Evolutionary conservation across 1,140 invertebrate species (phyloP), one percentile per base, ranked within the genome.

Genomic region (Neodiprion fabricii): DNA sequence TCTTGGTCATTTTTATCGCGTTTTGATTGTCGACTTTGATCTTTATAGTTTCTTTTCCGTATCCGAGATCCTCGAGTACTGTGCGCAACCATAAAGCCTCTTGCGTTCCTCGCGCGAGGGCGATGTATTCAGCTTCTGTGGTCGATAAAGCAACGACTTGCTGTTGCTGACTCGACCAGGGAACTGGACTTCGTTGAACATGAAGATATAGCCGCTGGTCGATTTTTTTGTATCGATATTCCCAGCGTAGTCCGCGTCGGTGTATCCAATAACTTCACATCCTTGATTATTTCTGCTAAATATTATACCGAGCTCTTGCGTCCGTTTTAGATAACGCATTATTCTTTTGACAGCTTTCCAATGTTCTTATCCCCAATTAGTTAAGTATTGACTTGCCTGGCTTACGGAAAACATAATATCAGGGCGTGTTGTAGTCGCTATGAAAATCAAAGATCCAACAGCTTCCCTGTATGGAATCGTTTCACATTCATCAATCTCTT

Each of bases 371-470:
- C 67, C 74, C 23, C 48, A 70, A 70, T 70, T 53, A 7, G 14
- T 49, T 17, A 70, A 72, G 48, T 65, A 77, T 76, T 72, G 48
- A 49, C 73, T 70, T 28, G 68, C 67, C 23, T 14, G 17, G 61
- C 23, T 53, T 9, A 77, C 76, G 48, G 53, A 68, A 76, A 66
- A 72, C 12, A n/a, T 61, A 40, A 88, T 86, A 70, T 88, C 84
- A 7, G 86, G 86, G 75, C 85, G 76, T 9, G 85, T 86, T 49
- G 70, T 75, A 14, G 78, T 67, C 0, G 83, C 61, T 28, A 83
- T n/a, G 75, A 83, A 87, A 28, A 87, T 72, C 21, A 87, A 76
- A 14, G 78, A 53, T 49, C 85, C 82, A 61, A 87, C 79, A 9
- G 77, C 66, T 74, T 83, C 80, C 74, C 78, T 72, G 75, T 81